Conservation (phyloP, 2,888 invertebrate genomes). For the Diarsia mendica region DNA sequence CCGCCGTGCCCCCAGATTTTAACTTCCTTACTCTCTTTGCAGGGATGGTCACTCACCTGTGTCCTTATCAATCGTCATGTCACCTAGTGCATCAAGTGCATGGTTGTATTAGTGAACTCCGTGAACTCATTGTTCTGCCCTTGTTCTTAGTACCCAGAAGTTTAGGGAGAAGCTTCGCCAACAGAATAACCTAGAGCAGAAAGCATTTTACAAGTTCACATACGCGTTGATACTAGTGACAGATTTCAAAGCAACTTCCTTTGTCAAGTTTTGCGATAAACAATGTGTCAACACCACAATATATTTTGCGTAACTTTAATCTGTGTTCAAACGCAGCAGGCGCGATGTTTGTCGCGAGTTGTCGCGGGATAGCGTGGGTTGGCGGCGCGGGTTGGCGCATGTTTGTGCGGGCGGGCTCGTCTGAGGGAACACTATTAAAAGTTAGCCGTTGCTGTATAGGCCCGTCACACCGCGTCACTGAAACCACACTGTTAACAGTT, state of each 20-base stretch:
- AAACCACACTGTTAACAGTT: constrained; percentile 35
- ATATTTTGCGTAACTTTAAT: constrained; percentile 43
- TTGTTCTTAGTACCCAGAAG: not conserved
- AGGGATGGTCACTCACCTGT: no score
- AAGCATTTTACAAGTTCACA: not conserved
- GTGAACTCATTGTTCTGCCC: not conserved
- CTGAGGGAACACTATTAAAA: constrained; percentile 58
- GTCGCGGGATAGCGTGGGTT: not conserved
- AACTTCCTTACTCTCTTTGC: no score
- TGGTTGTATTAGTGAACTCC: not conserved
- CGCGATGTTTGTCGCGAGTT: constrained; percentile 29
- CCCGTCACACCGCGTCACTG: constrained; percentile 35
- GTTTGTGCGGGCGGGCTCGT: constrained; percentile 11
- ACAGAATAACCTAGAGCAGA: not conserved
- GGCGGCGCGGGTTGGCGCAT: not conserved
- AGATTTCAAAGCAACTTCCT: not conserved
- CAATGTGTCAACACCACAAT: constrained; percentile 5
- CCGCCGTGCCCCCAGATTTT: no score
- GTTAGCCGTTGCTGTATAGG: constrained; percentile 39
- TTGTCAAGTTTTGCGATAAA: not conserved
- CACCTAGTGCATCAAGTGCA: not conserved
- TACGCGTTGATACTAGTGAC: not conserved
- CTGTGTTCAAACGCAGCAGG: constrained; percentile 36
- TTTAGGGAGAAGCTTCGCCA: not conserved
- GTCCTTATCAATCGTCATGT: no score